Evolutionary conservation across 2,888 invertebrate species (phyloP).

Genomic region (Drosophila yooni): DNA sequence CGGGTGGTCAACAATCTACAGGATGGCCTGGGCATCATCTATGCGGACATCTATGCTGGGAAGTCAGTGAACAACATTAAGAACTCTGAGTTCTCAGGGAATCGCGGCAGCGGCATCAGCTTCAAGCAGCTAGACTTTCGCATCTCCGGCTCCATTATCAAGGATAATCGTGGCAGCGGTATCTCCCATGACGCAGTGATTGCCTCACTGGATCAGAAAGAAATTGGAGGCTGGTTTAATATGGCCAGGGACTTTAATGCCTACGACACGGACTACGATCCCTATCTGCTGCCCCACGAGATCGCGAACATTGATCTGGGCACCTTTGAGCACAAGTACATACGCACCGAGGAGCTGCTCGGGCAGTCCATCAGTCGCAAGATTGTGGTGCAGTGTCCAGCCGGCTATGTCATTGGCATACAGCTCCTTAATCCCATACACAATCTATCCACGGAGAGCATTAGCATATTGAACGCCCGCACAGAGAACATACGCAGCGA

Average conservation of each 20-base stretch:
- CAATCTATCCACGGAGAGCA: conserved; percentile 93
- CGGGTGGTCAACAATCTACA: conserved; percentile 94
- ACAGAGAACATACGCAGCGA: conserved; percentile 88
- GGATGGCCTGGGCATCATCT: conserved; percentile 96
- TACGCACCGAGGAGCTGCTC: conserved; percentile 90
- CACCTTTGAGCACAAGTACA: conserved; percentile 91
- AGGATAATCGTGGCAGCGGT: conserved; percentile 94
- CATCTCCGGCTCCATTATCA: conserved; percentile 91
- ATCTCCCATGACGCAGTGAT: conserved; percentile 96
- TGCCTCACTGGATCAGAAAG: conserved; percentile 93
- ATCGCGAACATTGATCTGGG: conserved; percentile 87
- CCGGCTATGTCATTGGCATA: conserved; percentile 94
- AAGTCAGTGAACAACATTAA: conserved; percentile 92
- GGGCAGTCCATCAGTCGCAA: conserved; percentile 87
- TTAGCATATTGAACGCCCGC: conserved; percentile 91
- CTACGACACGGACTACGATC: conserved; percentile 90
- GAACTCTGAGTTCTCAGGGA: conserved; percentile 93
- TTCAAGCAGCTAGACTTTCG: conserved; percentile 94
- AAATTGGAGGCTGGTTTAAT: conserved; percentile 96
- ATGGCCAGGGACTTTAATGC: conserved; percentile 88
- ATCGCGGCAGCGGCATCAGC: conserved; percentile 95
- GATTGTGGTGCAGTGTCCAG: conserved; percentile 89
- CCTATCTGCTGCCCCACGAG: conserved; percentile 90
- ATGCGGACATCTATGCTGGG: conserved; percentile 96
- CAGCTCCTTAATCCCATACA: conserved; percentile 96